A percentile compares a stretch with the other conserved stretches of the same genome.
phyloP scores from a whole-genome alignment of 2,888 invertebrate genomes.

The Epinotia nisella region DNA sequence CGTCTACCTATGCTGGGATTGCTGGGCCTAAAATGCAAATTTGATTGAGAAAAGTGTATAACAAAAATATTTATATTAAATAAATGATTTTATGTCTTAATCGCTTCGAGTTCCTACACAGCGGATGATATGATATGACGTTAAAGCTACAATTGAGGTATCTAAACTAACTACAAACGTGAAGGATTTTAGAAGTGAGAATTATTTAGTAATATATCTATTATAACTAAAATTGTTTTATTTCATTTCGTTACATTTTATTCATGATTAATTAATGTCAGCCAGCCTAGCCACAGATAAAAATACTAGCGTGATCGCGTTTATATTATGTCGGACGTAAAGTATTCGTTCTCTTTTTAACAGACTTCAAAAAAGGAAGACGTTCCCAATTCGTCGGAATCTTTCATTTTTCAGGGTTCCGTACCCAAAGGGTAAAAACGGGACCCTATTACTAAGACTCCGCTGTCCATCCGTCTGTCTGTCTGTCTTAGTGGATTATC shows the following conservation, averaged over 20 bases:
- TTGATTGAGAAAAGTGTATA: neutral
- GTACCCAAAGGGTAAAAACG: too few species aligned
- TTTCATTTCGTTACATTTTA: constrained; percentile 10
- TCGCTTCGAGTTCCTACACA: constrained; percentile 31
- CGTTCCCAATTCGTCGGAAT: too few species aligned
- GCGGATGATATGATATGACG: constrained; percentile 68
- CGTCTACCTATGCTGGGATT: too few species aligned
- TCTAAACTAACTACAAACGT: constrained; percentile 62
- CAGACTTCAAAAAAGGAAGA: too few species aligned
- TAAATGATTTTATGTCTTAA: constrained; percentile 1
- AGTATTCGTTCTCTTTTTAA: too few species aligned
- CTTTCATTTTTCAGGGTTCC: too few species aligned
- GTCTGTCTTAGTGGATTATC: too few species aligned
- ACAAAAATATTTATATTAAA: constrained; percentile 1
- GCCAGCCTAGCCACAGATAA: too few species aligned
- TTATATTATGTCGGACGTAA: too few species aligned
- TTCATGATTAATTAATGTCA: constrained; percentile 10
- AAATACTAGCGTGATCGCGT: too few species aligned
- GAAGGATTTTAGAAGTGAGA: constrained; percentile 45
- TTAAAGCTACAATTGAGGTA: constrained; percentile 76
- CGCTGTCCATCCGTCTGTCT: too few species aligned
- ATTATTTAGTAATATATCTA: constrained; percentile 26
- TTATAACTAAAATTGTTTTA: constrained; percentile 32
- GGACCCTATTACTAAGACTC: too few species aligned
- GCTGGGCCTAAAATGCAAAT: neutral